phyloP scores from a whole-genome alignment of 1,140 invertebrate genomes.

The Euwallacea fornicatus region DNA sequence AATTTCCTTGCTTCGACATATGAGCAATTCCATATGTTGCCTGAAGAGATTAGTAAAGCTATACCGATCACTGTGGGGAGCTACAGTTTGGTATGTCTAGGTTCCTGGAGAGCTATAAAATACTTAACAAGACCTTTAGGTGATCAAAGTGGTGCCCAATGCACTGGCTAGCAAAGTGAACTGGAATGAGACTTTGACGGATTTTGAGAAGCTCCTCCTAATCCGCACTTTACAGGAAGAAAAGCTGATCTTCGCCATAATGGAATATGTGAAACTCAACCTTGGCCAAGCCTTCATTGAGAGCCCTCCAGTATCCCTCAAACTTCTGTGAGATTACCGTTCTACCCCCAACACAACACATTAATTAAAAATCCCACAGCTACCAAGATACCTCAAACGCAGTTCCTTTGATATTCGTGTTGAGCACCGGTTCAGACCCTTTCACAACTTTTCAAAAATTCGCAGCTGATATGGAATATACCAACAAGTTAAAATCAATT shows the following conservation, averaged over 20 bases:
- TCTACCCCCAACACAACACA: not conserved
- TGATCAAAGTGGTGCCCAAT: conserved; percentile 57
- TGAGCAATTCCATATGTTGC: conserved; percentile 57
- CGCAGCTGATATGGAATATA: conserved; percentile 77
- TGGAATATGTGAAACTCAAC: conserved; percentile 74
- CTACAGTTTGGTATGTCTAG: conserved; percentile 58
- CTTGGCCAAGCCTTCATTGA: conserved; percentile 79
- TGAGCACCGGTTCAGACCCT: conserved; percentile 91
- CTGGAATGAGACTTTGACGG: conserved; percentile 64
- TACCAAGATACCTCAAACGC: conserved; percentile 71
- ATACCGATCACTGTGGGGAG: conserved; percentile 64
- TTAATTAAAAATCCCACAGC: conserved; percentile 51
- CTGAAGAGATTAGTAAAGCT: conserved; percentile 57
- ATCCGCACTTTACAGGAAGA: conserved; percentile 79
- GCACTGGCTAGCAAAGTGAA: conserved; percentile 54
- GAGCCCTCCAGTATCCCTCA: conserved; percentile 68
- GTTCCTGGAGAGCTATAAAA: not conserved
- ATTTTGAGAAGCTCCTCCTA: conserved; percentile 82
- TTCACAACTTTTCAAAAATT: conserved; percentile 78
- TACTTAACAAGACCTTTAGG: conserved; percentile 49
- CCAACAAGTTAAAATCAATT: conserved; percentile 76
- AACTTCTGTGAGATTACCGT: conserved; percentile 61
- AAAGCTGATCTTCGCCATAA: conserved; percentile 77
- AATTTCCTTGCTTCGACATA: conserved; percentile 63
- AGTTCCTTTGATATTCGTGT: conserved; percentile 83